These are phyloP conservation scores for Psix sp. DNA, from an alignment of 1,140 invertebrate species.

Conservation along the genomic window DNA sequence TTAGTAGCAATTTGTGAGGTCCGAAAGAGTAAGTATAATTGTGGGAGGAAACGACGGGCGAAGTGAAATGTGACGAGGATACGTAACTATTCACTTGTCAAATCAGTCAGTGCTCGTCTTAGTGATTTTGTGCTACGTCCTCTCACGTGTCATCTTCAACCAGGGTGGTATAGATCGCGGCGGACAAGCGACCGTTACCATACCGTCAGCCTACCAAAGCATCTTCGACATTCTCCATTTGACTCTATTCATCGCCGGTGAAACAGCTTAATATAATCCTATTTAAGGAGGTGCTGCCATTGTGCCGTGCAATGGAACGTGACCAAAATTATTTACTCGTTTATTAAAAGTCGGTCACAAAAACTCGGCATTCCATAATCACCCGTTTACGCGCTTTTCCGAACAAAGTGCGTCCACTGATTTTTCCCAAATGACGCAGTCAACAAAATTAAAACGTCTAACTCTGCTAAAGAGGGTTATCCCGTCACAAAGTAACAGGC, in stretches of 20 bases:
- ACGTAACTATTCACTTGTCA: slow-evolving; percentile 75
- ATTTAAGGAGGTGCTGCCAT: slow-evolving; percentile 71
- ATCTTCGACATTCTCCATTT: slow-evolving; percentile 74
- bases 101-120: slow-evolving; percentile 60
- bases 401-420: slow-evolving; percentile 17
- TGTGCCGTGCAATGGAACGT: slow-evolving; percentile 69
- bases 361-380: slow-evolving; percentile 36
- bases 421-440: slow-evolving; percentile 34
- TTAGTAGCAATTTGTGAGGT: slow-evolving; percentile 42
- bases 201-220: slow-evolving; percentile 74
- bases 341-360: slow-evolving; percentile 70
- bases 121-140: slow-evolving; percentile 56
- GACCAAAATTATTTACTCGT: slow-evolving; percentile 77
- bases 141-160: slow-evolving; percentile 60
- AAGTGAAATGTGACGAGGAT: slow-evolving; percentile 60
- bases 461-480: slow-evolving; percentile 8
- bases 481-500: slow-evolving; percentile 5
- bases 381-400: slow-evolving; percentile 24
- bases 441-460: slow-evolving; percentile 38
- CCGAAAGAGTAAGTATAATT: slow-evolving; percentile 20
- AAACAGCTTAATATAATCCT: slow-evolving; percentile 78
- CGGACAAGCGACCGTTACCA: slow-evolving; percentile 57
- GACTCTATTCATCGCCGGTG: slow-evolving; percentile 73
- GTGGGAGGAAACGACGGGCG: too few species aligned
- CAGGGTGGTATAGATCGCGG: slow-evolving; percentile 54